A percentile compares a stretch with the other conserved stretches of the same genome.
These are phyloP conservation scores for Limanda limanda DNA, from an alignment of 2,113 vertebrate genomes.

Conservation along the genomic window DNA sequence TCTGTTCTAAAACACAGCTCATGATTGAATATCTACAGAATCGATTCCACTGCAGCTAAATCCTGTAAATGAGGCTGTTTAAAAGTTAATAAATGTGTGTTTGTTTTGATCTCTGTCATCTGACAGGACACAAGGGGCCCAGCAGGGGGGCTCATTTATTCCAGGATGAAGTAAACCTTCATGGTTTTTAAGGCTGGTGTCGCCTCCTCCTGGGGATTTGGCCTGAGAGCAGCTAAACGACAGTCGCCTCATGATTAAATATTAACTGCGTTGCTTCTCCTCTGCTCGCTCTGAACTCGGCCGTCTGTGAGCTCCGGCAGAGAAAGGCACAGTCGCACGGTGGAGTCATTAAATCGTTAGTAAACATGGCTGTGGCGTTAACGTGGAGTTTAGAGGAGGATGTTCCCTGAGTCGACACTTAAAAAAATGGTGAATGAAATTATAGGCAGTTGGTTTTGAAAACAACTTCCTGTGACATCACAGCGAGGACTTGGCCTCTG, in stretches of 20 bases:
- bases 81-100: too few relatives aligned
- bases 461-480: slow-evolving; percentile 46
- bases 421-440: neutral
- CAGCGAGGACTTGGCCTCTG: slow-evolving; percentile 64
- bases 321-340: slow-evolving; percentile 14
- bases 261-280: slow-evolving; percentile 63
- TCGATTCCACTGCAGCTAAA: neutral
- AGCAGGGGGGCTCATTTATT: neutral
- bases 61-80: too few relatives aligned
- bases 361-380: neutral
- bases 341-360: neutral
- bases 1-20: neutral
- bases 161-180: neutral
- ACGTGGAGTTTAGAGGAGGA: neutral
- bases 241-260: slow-evolving; percentile 60
- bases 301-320: slow-evolving; percentile 7
- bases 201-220: slow-evolving; percentile 20
- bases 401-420: neutral
- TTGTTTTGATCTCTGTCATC: neutral
- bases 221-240: slow-evolving; percentile 50
- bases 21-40: neutral
- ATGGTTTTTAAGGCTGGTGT: slow-evolving; percentile 4
- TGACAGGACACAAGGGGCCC: neutral
- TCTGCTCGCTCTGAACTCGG: slow-evolving; percentile 23
- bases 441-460: slow-evolving; percentile 7